Conservation (phyloP, 2,797 vertebrate genomes). For the Nyctibius grandis region DNA sequence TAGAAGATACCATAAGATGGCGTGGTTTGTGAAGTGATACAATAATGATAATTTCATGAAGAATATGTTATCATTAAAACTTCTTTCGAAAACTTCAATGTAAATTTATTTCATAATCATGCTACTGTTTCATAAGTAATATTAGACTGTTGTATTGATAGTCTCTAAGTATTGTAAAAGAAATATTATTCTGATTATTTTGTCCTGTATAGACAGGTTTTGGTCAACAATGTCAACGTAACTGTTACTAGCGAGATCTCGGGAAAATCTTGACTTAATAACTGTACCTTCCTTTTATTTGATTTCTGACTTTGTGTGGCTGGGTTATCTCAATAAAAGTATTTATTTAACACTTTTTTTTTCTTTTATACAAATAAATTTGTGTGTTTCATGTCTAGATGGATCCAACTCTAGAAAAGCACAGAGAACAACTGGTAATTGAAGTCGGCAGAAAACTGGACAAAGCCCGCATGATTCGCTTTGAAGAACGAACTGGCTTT, state of each 20-base stretch:
- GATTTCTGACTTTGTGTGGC: not conserved
- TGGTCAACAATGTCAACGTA: not conserved
- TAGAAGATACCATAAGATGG: not conserved
- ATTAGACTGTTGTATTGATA: not conserved
- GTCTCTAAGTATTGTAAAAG: not conserved
- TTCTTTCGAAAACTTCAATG: not conserved
- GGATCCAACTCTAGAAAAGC: slow-evolving; percentile 88
- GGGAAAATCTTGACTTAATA: not conserved
- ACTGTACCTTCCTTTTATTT: not conserved
- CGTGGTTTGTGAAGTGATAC: not conserved
- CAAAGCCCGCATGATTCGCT: slow-evolving; percentile 96
- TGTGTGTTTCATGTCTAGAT: slow-evolving; percentile 72
- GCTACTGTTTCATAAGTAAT: not conserved
- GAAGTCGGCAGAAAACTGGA: slow-evolving; percentile 92
- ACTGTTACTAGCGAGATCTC: not conserved
- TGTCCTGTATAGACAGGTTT: not conserved
- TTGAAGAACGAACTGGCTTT: slow-evolving; percentile 94
- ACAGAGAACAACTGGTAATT: slow-evolving; percentile 89
- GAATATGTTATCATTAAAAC: not conserved
- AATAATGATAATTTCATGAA: not conserved
- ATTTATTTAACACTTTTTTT: not conserved
- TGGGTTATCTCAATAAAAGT: not conserved
- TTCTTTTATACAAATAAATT: not conserved
- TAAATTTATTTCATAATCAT: not conserved
- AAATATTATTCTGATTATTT: not conserved